Evolutionary conservation across 2,113 vertebrate species (phyloP).

Genomic region (Cinclus cinclus): DNA sequence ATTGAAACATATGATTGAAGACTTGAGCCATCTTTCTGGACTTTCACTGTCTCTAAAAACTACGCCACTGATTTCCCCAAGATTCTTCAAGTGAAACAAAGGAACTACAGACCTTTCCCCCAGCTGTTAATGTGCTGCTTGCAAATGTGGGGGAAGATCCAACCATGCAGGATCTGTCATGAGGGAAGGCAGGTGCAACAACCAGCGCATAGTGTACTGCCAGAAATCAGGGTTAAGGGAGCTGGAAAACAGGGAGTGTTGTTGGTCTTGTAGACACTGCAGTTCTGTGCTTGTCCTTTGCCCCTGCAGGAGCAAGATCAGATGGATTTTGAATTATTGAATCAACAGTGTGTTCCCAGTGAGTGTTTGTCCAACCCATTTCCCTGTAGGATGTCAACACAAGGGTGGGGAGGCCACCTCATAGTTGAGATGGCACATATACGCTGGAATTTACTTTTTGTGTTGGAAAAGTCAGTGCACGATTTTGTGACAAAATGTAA

Average conservation of each 20-base stretch:
- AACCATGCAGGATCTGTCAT: neutral
- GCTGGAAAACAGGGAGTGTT: neutral
- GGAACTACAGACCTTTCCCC: neutral
- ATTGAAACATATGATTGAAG: neutral
- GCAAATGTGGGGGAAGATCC: neutral
- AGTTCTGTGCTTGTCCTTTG: neutral
- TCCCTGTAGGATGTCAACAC: neutral
- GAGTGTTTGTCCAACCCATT: neutral
- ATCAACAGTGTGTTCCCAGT: neutral
- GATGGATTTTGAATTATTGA: neutral
- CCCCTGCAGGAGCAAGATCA: neutral
- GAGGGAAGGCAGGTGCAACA: neutral
- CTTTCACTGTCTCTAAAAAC: neutral
- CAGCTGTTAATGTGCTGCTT: neutral
- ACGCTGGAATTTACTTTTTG: neutral
- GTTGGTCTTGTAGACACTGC: neutral
- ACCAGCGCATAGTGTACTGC: neutral
- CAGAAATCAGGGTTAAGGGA: neutral
- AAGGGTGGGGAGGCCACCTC: neutral
- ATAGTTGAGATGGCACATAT: neutral
- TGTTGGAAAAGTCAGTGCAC: neutral
- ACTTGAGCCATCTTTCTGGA: neutral
- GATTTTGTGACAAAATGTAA: neutral
- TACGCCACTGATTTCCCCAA: neutral
- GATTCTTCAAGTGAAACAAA: neutral